Conservation (phyloP, 2,888 invertebrate species). For the Epirrhoe alternata region DNA sequence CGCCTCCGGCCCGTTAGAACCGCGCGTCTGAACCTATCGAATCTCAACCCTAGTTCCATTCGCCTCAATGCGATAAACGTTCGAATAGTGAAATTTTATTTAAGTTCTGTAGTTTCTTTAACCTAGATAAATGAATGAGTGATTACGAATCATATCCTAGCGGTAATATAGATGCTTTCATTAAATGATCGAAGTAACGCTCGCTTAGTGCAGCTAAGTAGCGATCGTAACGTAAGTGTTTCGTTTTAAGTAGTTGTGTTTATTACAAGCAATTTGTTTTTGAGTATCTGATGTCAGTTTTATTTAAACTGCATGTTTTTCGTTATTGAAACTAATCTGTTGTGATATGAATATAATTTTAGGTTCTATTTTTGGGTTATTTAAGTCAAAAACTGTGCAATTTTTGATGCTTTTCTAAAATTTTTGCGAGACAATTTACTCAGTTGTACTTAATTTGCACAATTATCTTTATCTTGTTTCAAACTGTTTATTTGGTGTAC, state of each 20-base stretch:
- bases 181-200: slow-evolving; percentile 48
- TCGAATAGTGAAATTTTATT: slow-evolving; percentile 55
- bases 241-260: slow-evolving; percentile 17
- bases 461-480: background rate
- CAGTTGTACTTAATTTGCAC: slow-evolving; percentile 36
- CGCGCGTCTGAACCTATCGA: slow-evolving; percentile 47
- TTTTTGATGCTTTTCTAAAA: slow-evolving; percentile 27
- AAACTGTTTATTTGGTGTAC: slow-evolving; percentile 1
- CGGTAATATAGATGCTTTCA: slow-evolving; percentile 65
- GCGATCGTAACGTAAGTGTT: slow-evolving; percentile 42
- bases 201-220: slow-evolving; percentile 44
- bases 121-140: slow-evolving; percentile 65
- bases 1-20: slow-evolving; percentile 60
- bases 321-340: slow-evolving; percentile 31
- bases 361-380: slow-evolving; percentile 27
- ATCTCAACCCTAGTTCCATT: slow-evolving; percentile 21
- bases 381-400: slow-evolving; percentile 33
- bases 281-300: slow-evolving; percentile 20
- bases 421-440: slow-evolving; percentile 19
- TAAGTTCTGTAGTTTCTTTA: slow-evolving; percentile 49
- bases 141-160: slow-evolving; percentile 80
- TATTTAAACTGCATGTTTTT: slow-evolving; percentile 28
- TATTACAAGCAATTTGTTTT: slow-evolving; percentile 13
- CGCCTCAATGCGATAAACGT: slow-evolving; percentile 35
- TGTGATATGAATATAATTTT: slow-evolving; percentile 38